Base-by-base conservation (phyloP, 2,113 vertebrate genomes). In the Struthio camelus region DNA sequence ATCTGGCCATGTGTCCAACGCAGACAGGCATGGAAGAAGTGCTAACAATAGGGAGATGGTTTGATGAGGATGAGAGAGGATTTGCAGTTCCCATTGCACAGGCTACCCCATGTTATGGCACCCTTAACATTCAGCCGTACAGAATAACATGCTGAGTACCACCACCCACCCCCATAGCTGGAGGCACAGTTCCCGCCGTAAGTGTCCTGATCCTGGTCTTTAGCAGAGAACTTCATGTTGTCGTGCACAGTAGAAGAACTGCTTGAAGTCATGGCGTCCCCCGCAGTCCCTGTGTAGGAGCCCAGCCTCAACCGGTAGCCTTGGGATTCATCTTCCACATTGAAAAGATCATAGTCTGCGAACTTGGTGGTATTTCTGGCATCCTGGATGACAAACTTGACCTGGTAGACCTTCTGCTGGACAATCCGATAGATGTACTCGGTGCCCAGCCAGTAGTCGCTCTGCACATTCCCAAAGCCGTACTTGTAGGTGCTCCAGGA, bases 401-500 rank as follows among this genome's bases (percentile, higher is more conserved):
- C 88, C 80, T 95, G 78, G 59, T 92, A 96, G 34, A 84, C 38
- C 46, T 79, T 87, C 81, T 96, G 91, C 28, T 8, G 80, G 27
- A 91, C 28, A 32, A 96, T 85, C 59, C 80, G 85, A 8, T 87
- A 83, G 54, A 96, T 70, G 70, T 95, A 92, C 10, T 95, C 86
- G 2, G 28, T 82, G 32, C 93, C 89, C 50, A 94, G 53, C 93
- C 93, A 94, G 44, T 85, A 84, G 44, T 94, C 93, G 36, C 56
- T 61, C 58, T n/a, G 58, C 59, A 95, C 53, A 24, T 96, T 85
- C 46, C 95, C 95, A 94, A 96, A 95, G 54, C 94, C 91, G 0
- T 95, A 92, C 58, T 96, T 95, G 42, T 96, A 96, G 27, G 94
- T 95, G 81, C 32, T 92, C 95, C 94, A 95, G 58, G 85, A 93